Percentiles rank a stretch among this genome's conserved stretches.
Evolutionary conservation across 2,797 vertebrate genomes (phyloP).

Genomic region (Tragelaphus eurycerus): DNA sequence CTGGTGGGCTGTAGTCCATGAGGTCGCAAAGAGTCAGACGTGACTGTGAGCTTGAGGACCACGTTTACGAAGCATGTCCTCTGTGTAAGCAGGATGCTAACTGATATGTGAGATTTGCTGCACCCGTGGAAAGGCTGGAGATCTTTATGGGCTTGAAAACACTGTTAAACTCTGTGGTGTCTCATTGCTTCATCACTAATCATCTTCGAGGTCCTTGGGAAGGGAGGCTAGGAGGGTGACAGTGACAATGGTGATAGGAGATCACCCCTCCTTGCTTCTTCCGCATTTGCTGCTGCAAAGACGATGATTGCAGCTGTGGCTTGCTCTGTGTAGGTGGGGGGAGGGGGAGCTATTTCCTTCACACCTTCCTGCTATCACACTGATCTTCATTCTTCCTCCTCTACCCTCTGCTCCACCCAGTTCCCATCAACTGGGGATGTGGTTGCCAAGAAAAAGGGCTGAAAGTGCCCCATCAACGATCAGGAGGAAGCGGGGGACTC

Average conservation of each 20-base stretch:
- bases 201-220: background rate
- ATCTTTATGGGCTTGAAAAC: background rate
- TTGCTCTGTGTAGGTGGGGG: background rate
- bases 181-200: background rate
- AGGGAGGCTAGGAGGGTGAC: background rate
- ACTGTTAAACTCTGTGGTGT: background rate
- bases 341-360: background rate
- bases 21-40: background rate
- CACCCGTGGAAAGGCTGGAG: background rate
- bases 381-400: background rate
- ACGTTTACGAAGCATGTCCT: background rate
- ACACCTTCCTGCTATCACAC: background rate
- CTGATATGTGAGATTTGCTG: too few relatives aligned
- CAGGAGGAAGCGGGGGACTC: background rate
- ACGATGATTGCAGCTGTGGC: background rate
- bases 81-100: fast-evolving
- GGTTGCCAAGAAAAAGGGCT: background rate
- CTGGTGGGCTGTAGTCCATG: background rate
- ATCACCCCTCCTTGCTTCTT: background rate
- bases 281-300: background rate
- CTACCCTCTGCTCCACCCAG: background rate
- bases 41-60: background rate
- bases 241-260: background rate
- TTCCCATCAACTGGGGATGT: background rate
- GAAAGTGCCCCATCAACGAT: background rate